phyloP scores from a whole-genome alignment of 2,113 vertebrate genomes.

The Actenoides hombroni region DNA sequence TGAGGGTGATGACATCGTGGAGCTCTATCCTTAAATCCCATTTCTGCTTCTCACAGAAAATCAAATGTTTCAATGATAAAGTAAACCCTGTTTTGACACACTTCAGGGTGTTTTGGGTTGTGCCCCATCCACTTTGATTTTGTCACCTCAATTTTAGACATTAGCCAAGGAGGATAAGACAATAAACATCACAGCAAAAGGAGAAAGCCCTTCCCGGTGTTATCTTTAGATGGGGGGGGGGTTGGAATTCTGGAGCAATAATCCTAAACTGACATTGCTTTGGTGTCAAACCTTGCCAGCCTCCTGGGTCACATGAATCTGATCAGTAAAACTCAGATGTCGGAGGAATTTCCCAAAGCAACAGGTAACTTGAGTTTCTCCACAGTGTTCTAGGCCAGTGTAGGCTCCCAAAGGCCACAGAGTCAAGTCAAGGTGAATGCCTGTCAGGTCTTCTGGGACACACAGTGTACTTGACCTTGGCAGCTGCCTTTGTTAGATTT shows the following conservation, averaged over 20 bases:
- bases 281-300: not conserved
- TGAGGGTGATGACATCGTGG: not conserved
- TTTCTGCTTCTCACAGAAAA: not conserved
- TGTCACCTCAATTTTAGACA: not conserved
- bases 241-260: not conserved
- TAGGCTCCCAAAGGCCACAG: not conserved
- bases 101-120: not conserved
- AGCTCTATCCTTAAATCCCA: not conserved
- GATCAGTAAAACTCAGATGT: not conserved
- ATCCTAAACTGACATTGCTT: not conserved
- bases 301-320: not conserved
- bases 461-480: not conserved
- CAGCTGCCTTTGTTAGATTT: not conserved
- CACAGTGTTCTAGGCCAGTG: accelerated
- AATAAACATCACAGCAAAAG: not conserved
- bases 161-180: not conserved
- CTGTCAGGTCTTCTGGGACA: not conserved
- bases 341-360: not conserved
- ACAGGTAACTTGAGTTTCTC: not conserved
- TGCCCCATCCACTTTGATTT: not conserved
- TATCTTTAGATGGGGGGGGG: not conserved
- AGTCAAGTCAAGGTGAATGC: too few species aligned
- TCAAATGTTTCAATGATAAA: not conserved
- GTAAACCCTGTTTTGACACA: not conserved
- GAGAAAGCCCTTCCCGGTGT: not conserved